A percentile compares a stretch with the other conserved stretches of the same genome.
Conservation (phyloP, 2,113 vertebrate species). For the Tupaia chinensis region DNA sequence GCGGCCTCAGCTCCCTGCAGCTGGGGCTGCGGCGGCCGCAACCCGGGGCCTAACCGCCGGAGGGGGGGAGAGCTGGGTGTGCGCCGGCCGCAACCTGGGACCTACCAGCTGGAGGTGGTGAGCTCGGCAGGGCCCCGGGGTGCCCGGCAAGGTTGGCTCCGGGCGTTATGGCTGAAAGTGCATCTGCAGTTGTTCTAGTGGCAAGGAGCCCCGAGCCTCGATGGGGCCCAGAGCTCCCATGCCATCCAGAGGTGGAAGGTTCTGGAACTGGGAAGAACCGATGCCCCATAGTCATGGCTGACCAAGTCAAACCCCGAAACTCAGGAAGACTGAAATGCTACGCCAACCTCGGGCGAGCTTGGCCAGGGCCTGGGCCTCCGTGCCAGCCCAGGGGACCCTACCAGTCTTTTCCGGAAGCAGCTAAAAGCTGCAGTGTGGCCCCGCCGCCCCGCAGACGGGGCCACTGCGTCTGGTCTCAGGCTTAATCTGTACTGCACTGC, state of each 20-base stretch:
- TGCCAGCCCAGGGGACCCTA: background rate
- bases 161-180: slow-evolving; percentile 93
- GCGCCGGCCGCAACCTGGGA: slow-evolving; percentile 87
- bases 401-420: background rate
- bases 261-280: background rate
- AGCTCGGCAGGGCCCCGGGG: no score
- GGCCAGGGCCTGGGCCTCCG: background rate
- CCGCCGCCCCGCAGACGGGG: background rate
- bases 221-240: background rate
- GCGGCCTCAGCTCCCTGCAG: slow-evolving; percentile 92
- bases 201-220: rapidly evolving
- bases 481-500: slow-evolving; percentile 85
- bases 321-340: slow-evolving; percentile 41
- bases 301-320: background rate
- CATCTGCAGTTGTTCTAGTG: slow-evolving; percentile 94
- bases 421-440: rapidly evolving
- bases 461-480: slow-evolving; percentile 91
- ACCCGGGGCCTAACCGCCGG: slow-evolving; percentile 91
- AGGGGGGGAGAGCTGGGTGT: slow-evolving; percentile 92
- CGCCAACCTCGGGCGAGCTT: background rate
- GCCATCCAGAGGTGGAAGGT: background rate
- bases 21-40: slow-evolving; percentile 88
- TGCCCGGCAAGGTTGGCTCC: slow-evolving; percentile 6
- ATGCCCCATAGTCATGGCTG: background rate
- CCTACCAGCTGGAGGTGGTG: slow-evolving; percentile 88